Evolutionary conservation across 35 echinoderm and acorn worm genomes (phyloP).

Genomic region (Stichopus chloronotus): DNA sequence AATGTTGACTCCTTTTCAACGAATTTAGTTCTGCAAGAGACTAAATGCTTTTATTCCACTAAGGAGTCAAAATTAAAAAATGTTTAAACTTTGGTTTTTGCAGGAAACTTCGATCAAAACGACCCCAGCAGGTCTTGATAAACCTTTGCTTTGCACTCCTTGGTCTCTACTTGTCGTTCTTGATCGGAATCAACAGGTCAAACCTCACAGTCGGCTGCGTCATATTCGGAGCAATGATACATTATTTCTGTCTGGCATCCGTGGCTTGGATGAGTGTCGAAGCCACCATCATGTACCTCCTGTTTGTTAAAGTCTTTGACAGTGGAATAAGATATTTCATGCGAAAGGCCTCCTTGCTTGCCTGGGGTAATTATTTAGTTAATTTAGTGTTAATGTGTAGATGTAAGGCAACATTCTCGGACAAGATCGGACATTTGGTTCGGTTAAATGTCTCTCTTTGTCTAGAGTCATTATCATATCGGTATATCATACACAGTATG

Average conservation of each 20-base stretch:
- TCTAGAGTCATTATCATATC: too few species aligned
- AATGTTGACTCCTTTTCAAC: too few species aligned
- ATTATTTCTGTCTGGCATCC: slow-evolving; percentile 40
- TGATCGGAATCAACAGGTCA: slow-evolving; percentile 57
- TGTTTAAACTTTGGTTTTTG: background rate
- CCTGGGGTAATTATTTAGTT: slow-evolving; percentile 7
- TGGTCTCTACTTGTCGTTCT: slow-evolving; percentile 71
- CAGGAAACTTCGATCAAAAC: slow-evolving; percentile 70
- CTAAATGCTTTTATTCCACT: too few species aligned
- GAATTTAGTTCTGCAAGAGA: too few species aligned
- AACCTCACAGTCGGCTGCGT: slow-evolving; percentile 49
- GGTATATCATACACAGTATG: too few species aligned
- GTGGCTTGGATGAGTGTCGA: slow-evolving; percentile 47
- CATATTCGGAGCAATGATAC: slow-evolving; percentile 68
- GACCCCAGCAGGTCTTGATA: slow-evolving; percentile 64
- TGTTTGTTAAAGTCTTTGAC: slow-evolving; percentile 51
- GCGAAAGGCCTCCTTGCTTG: slow-evolving; percentile 23
- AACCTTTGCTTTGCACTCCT: slow-evolving; percentile 67
- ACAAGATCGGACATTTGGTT: too few species aligned
- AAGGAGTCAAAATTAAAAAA: too few species aligned
- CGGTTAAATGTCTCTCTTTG: too few species aligned
- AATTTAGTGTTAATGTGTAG: too few species aligned
- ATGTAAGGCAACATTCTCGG: too few species aligned
- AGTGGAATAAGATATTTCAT: slow-evolving; percentile 1
- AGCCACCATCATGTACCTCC: slow-evolving; percentile 41